Percentiles rank a stretch among this genome's conserved stretches.
Evolutionary conservation across 2,888 invertebrate species (phyloP).

Genomic region (Orgyia antiqua): DNA sequence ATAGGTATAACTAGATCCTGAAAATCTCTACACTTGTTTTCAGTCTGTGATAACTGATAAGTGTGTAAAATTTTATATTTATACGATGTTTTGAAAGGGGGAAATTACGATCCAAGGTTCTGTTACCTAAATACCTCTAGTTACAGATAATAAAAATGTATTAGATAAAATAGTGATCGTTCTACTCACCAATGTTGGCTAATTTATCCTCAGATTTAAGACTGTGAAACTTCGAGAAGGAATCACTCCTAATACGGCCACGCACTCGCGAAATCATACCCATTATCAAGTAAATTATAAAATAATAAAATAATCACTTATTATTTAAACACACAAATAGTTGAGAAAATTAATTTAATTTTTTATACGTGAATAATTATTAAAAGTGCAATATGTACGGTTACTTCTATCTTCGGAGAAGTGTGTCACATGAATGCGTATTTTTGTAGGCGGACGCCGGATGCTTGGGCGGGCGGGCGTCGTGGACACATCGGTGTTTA

Average conservation of each 20-base stretch:
- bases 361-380: neutral
- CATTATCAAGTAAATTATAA: conserved; percentile 54
- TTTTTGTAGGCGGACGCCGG: conserved; percentile 32
- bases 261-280: conserved; percentile 85
- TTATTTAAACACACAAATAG: conserved; percentile 6
- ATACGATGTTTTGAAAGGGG: no score
- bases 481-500: conserved; percentile 33
- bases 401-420: conserved; percentile 38
- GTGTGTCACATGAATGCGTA: conserved; percentile 61
- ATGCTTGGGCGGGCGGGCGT: conserved; percentile 44
- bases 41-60: no score
- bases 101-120: no score
- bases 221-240: conserved; percentile 80
- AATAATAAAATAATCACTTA: conserved; percentile 19
- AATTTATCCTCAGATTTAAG: conserved; percentile 82
- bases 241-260: conserved; percentile 81
- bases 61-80: no score
- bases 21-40: no score
- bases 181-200: conserved; percentile 82
- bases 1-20: no score
- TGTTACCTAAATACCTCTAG: no score
- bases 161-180: no score
- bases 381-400: conserved; percentile 11
- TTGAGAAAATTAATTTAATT: neutral
- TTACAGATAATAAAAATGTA: no score